phyloP scores from a whole-genome alignment of 92 coral and sea anemone species.

The Diadumene lineata region DNA sequence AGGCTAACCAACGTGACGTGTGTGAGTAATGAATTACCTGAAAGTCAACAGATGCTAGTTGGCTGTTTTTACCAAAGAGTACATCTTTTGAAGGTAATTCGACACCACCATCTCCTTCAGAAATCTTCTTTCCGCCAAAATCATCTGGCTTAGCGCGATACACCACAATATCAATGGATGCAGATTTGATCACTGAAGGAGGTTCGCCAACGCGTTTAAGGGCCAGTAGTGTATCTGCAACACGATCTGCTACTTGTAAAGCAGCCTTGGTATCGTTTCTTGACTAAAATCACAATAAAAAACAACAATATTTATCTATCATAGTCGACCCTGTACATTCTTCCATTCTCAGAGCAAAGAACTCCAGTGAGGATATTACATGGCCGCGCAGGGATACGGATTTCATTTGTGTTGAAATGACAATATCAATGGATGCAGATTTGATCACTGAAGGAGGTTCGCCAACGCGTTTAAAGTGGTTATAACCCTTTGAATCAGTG shows the following conservation, averaged over 20 bases:
- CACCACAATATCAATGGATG: conserved; percentile 39
- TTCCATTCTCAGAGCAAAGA: too few species aligned
- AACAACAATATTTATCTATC: too few species aligned
- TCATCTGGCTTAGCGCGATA: conserved; percentile 75
- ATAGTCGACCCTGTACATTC: too few species aligned
- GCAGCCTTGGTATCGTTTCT: conserved; percentile 48
- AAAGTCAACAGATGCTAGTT: conserved; percentile 56
- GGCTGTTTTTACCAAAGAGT: conserved; percentile 48
- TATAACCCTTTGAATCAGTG: too few species aligned
- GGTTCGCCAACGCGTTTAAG: conserved; percentile 63
- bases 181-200: conserved; percentile 57
- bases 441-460: conserved; percentile 65
- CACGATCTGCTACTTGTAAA: conserved; percentile 48
- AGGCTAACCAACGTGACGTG: too few species aligned
- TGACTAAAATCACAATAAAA: conserved; percentile 31
- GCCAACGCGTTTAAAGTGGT: conserved; percentile 58
- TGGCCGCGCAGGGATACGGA: too few species aligned
- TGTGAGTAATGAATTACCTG: too few species aligned
- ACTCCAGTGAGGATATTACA: too few species aligned
- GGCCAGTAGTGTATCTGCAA: conserved; percentile 54
- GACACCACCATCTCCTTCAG: conserved; percentile 54
- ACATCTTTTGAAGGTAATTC: conserved; percentile 60
- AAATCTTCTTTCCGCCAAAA: conserved; percentile 58
- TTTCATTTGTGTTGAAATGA: too few species aligned
- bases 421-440: conserved; percentile 36